Base-by-base conservation (phyloP, 1,140 invertebrate species). In the Cherax quadricarinatus region DNA sequence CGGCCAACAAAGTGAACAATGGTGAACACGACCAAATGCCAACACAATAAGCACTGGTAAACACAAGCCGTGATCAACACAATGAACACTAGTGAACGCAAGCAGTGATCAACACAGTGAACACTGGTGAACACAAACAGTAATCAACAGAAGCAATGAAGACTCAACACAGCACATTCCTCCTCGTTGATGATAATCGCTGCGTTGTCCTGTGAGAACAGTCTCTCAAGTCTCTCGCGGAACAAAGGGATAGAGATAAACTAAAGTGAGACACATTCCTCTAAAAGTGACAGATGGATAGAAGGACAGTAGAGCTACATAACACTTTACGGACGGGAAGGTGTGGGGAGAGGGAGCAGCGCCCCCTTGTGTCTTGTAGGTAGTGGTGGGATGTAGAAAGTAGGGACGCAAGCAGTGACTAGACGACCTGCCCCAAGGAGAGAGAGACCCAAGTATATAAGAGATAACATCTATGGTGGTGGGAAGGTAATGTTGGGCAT, bases 281-380 rank as follows among this genome's bases (percentile, higher is more conserved):
- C 30, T 41, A 41, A 41, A 41, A 80, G 49, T 80, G 53, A 57
- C 5, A n/a, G 49, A 78, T 7, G 57, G 49, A 88, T 18, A 80
- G n/a, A 80, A 24, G 80, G 75, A 60, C 18, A 80, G 57, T 70
- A 57, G 57, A 62, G 51, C 75, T 66, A 81, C 78, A 81, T 48
- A 89, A 89, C 87, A 89, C 87, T 89, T 82, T 66, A 89, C 79
- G 79, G 62, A 89, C 87, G 57, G 78, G 80, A 51, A 60, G 7
- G 24, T 60, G 7, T 16, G 51, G 14, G 66, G 87, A 82, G 62
- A 79, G 66, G 78, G 78, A 14, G 53, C 30, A 10, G 57, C 51
- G 30, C 49, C 78, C 30, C n/a, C 30, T 0, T 49, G 9, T 53
- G 83, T 73, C 24, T n/a, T 51, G 62, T 66, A 14, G 66, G 84